A percentile compares a stretch with the other conserved stretches of the same genome.
phyloP scores from a whole-genome alignment of 2,888 invertebrate species.

The Cheilosia vernalis region DNA sequence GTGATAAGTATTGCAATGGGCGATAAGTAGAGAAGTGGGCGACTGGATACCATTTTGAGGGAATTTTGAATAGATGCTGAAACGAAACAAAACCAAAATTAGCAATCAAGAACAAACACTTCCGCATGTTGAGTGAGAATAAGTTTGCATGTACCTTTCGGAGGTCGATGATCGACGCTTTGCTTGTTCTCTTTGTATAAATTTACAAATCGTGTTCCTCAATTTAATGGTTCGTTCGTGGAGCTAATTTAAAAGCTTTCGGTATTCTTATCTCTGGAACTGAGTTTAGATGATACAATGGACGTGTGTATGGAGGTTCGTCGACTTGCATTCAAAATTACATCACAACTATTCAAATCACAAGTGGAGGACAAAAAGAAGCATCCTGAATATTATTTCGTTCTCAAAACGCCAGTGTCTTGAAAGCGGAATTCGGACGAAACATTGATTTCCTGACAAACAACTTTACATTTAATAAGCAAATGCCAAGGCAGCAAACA shows the following conservation, averaged over 20 bases:
- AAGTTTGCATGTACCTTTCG: not conserved
- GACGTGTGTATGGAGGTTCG: not conserved
- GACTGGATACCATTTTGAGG: constrained; percentile 89
- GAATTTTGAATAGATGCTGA: constrained; percentile 80
- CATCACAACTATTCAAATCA: not conserved
- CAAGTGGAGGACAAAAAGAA: too few relatives aligned
- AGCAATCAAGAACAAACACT: not conserved
- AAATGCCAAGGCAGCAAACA: too few relatives aligned
- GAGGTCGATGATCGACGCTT: constrained; percentile 1
- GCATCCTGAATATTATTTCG: too few relatives aligned
- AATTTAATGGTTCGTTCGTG: constrained; percentile 16
- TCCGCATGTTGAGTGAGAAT: constrained; percentile 44
- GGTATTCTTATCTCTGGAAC: not conserved
- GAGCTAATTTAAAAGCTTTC: constrained; percentile 1
- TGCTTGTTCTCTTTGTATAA: not conserved
- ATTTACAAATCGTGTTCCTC: constrained; percentile 3
- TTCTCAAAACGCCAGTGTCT: too few relatives aligned
- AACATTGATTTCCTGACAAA: too few relatives aligned
- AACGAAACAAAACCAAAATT: not conserved
- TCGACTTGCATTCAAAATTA: not conserved
- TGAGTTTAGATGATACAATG: constrained; percentile 9
- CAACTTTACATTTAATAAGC: too few relatives aligned
- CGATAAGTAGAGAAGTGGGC: constrained; percentile 90
- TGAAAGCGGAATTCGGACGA: too few relatives aligned
- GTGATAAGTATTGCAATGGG: constrained; percentile 91